Conservation (phyloP, 2,113 vertebrate species). For the Siphamia tubifer region DNA sequence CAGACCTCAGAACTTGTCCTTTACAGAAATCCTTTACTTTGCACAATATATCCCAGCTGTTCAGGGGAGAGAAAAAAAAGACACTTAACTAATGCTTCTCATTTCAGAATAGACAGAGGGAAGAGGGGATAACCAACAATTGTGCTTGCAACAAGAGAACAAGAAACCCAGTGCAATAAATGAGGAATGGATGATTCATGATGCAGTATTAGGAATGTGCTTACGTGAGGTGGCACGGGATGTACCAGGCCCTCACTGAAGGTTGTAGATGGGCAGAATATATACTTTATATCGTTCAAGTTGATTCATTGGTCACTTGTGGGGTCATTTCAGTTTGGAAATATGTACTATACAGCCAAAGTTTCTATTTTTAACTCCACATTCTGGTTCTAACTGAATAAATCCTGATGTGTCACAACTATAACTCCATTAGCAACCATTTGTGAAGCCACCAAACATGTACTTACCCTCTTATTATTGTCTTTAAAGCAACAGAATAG, state of each 20-base stretch:
- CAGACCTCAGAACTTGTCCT: constrained; percentile 3
- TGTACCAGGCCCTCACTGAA: constrained; percentile 23
- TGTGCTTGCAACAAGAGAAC: constrained; percentile 16
- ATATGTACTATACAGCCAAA: neutral
- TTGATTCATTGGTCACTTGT: constrained; percentile 28
- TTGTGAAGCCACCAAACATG: neutral
- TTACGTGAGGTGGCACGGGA: constrained; percentile 43
- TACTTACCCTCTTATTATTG: neutral
- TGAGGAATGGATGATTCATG: constrained; percentile 43
- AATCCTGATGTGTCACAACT: neutral
- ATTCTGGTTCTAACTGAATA: neutral
- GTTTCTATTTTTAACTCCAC: neutral
- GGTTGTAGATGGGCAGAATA: constrained; percentile 35
- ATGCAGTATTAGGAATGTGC: constrained; percentile 40
- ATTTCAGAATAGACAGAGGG: constrained; percentile 13
- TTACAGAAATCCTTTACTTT: neutral
- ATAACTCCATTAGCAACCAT: neutral
- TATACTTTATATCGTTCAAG: constrained; percentile 13
- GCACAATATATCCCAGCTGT: neutral
- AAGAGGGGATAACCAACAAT: neutral
- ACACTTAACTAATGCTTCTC: constrained; percentile 17
- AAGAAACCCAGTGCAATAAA: constrained; percentile 8
- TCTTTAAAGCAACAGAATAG: neutral
- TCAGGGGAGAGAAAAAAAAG: constrained; percentile 1
- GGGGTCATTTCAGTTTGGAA: constrained; percentile 1